Percentiles rank a stretch among this genome's conserved stretches.
phyloP scores from a whole-genome alignment of 35 echinoderm and acorn worm genomes.

The Apostichopus japonicus region DNA sequence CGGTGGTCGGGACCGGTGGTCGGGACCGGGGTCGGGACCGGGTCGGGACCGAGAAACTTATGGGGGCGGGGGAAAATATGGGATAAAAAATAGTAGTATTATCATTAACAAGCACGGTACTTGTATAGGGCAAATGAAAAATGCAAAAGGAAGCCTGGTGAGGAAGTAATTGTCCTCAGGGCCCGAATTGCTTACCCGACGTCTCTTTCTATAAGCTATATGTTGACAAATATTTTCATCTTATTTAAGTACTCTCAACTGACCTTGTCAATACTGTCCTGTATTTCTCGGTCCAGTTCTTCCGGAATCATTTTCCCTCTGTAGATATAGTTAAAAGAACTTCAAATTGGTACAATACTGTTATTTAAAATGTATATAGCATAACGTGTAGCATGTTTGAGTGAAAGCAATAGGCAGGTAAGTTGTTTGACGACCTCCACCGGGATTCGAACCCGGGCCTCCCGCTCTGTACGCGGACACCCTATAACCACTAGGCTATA shows the following conservation, averaged over 20 bases:
- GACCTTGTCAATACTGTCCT: conserved; percentile 64
- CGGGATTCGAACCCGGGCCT: too few relatives aligned
- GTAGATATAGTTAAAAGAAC: neutral
- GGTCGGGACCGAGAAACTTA: neutral
- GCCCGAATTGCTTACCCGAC: too few relatives aligned
- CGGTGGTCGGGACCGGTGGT: neutral
- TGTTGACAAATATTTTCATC: neutral
- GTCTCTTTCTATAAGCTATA: too few relatives aligned
- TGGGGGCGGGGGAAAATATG: neutral
- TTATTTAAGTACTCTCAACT: neutral
- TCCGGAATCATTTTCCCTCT: conserved; percentile 95
- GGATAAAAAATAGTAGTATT: neutral
- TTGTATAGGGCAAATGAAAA: neutral
- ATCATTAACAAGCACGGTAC: too few relatives aligned
- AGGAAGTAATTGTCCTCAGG: neutral
- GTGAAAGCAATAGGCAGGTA: too few relatives aligned
- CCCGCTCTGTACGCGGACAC: too few relatives aligned
- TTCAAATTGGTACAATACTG: too few relatives aligned
- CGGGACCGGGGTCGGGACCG: neutral
- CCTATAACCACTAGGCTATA: too few relatives aligned
- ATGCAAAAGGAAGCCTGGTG: neutral
- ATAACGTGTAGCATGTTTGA: too few relatives aligned
- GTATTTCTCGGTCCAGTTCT: conserved; percentile 74
- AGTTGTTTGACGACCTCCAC: too few relatives aligned
- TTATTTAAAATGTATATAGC: too few relatives aligned